These are phyloP conservation scores for Agrenia bidenticulata DNA, from an alignment of 2,888 invertebrate species.

Conservation along the genomic window DNA sequence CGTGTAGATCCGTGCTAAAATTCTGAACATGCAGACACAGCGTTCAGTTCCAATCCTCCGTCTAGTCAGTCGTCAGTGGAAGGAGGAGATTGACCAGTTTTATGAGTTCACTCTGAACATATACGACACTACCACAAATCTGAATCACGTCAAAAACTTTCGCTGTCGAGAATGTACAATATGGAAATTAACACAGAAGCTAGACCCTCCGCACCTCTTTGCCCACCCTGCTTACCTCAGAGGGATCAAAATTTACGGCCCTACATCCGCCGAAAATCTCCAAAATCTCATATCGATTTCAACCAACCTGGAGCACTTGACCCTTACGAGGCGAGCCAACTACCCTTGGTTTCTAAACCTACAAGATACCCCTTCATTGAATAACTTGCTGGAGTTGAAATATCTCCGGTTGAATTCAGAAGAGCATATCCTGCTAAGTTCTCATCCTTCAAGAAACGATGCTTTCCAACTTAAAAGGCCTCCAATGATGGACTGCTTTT, in stretches of 20 bases:
- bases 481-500: slow-evolving; percentile 48
- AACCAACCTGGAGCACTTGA: slow-evolving; percentile 41
- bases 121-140: slow-evolving; percentile 44
- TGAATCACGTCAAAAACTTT: slow-evolving; percentile 29
- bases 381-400: slow-evolving; percentile 35
- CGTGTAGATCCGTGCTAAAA: slow-evolving; percentile 40
- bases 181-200: slow-evolving; percentile 44
- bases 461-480: slow-evolving; percentile 26
- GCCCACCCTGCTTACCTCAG: slow-evolving; percentile 44
- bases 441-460: slow-evolving; percentile 13
- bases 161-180: slow-evolving; percentile 43
- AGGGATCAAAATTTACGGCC: slow-evolving; percentile 43
- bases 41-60: slow-evolving; percentile 35
- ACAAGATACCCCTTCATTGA: slow-evolving; percentile 44
- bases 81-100: slow-evolving; percentile 42
- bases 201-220: slow-evolving; percentile 34
- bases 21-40: slow-evolving; percentile 43
- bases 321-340: slow-evolving; percentile 43
- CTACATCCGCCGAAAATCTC: slow-evolving; percentile 43
- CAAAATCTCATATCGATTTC: slow-evolving; percentile 37
- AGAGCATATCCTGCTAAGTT: slow-evolving; percentile 32
- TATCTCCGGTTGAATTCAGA: slow-evolving; percentile 45
- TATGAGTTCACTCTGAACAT: slow-evolving; percentile 42
- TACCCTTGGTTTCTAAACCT: slow-evolving; percentile 47
- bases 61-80: slow-evolving; percentile 38